A percentile compares a stretch with the other conserved stretches of the same genome.
These are phyloP conservation scores for Morpho helenor DNA, from an alignment of 2,888 invertebrate genomes.

Conservation along the genomic window DNA sequence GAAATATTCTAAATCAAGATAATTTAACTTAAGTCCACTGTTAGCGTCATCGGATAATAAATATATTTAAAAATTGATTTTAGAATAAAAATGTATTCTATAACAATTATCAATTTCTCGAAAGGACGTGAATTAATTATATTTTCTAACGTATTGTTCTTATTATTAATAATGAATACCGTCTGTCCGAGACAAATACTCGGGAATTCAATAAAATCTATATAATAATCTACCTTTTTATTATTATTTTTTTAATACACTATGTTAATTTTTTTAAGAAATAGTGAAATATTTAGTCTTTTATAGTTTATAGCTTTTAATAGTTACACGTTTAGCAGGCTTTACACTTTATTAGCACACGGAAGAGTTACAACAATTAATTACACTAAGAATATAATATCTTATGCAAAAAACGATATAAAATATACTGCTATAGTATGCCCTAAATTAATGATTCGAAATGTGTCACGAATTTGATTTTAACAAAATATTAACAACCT, in stretches of 20 bases:
- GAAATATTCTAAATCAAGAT: background rate
- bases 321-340: slow-evolving; percentile 19
- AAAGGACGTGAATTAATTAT: slow-evolving; percentile 7
- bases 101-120: slow-evolving; percentile 24
- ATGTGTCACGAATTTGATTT: slow-evolving; percentile 14
- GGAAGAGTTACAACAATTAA: slow-evolving; percentile 20
- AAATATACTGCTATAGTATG: slow-evolving; percentile 25
- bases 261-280: slow-evolving; percentile 16
- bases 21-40: background rate
- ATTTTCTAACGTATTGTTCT: slow-evolving; percentile 8
- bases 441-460: slow-evolving; percentile 20
- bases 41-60: slow-evolving; percentile 1
- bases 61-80: slow-evolving; percentile 21
- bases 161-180: slow-evolving; percentile 9
- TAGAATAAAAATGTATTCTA: slow-evolving; percentile 13
- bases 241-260: slow-evolving; percentile 9
- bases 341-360: slow-evolving; percentile 20
- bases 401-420: slow-evolving; percentile 26
- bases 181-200: slow-evolving; percentile 16
- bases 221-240: slow-evolving; percentile 11
- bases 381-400: slow-evolving; percentile 16
- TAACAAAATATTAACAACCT: slow-evolving; percentile 18
- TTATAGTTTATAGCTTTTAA: slow-evolving; percentile 18
- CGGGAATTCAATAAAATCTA: slow-evolving; percentile 24
- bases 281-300: slow-evolving; percentile 22